A percentile compares a stretch with the other conserved stretches of the same genome.
Evolutionary conservation across 2,113 vertebrate genomes (phyloP).

Genomic region (Psilopogon haemacephalus): DNA sequence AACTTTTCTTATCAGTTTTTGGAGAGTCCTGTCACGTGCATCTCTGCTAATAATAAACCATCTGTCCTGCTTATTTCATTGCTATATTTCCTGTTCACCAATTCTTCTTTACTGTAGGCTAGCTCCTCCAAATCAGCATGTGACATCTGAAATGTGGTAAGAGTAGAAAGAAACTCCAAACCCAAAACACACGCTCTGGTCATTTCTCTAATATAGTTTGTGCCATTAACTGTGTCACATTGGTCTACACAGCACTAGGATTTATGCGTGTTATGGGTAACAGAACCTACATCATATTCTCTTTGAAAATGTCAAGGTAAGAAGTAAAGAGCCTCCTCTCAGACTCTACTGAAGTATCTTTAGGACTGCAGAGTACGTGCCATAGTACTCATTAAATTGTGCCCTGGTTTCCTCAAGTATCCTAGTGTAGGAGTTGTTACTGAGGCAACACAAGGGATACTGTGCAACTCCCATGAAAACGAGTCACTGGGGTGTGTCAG

Average conservation of each 20-base stretch:
- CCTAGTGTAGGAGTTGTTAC: conserved; percentile 27
- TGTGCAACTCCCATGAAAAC: neutral
- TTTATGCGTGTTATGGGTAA: neutral
- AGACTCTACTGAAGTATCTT: neutral
- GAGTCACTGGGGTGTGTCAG: neutral
- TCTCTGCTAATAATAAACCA: neutral
- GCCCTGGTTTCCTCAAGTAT: conserved; percentile 39
- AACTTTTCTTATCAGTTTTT: neutral
- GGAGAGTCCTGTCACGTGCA: neutral
- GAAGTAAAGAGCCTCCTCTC: conserved; percentile 12
- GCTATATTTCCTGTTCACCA: neutral
- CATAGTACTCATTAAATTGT: conserved; percentile 7
- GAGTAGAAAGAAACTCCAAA: neutral
- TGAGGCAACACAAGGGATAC: neutral
- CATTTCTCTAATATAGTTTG: neutral
- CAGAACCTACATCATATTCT: neutral
- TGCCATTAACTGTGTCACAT: neutral
- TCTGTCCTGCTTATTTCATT: neutral
- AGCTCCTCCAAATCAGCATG: neutral
- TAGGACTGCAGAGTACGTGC: neutral
- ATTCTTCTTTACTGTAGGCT: neutral
- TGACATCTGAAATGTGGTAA: neutral
- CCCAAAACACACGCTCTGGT: neutral
- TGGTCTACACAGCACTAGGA: neutral
- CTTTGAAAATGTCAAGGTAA: neutral